phyloP scores from a whole-genome alignment of 2,113 vertebrate species.

The Caloenas nicobarica region DNA sequence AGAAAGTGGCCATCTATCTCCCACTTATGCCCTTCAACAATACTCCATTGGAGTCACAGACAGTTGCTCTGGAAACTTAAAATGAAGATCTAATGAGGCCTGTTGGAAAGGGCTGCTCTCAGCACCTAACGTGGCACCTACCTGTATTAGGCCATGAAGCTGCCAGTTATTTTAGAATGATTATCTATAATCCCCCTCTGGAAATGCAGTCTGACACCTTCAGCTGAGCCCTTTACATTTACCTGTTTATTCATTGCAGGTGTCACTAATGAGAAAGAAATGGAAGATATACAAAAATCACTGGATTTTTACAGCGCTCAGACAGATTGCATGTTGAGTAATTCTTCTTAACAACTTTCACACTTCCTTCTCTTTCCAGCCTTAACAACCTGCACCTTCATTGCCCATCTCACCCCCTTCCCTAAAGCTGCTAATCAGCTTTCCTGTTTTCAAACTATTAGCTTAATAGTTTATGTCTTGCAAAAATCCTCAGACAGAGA shows the following conservation, averaged over 20 bases:
- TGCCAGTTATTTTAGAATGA: neutral
- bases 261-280: neutral
- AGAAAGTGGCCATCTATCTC: neutral
- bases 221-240: neutral
- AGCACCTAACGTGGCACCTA: neutral
- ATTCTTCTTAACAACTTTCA: neutral
- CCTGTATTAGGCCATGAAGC: neutral
- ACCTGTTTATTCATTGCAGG: neutral
- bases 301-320: neutral
- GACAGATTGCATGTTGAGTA: neutral
- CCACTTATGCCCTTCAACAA: neutral
- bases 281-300: neutral
- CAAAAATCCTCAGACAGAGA: neutral
- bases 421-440: constrained; percentile 42
- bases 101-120: neutral
- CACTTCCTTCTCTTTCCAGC: constrained; percentile 13
- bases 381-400: neutral
- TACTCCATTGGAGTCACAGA: neutral
- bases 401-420: neutral
- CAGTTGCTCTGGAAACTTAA: neutral
- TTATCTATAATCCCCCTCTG: neutral
- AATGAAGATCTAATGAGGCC: neutral
- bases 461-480: neutral
- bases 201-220: neutral
- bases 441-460: neutral